Conservation (phyloP, 2,113 vertebrate species). For the Solenodon paradoxus region DNA sequence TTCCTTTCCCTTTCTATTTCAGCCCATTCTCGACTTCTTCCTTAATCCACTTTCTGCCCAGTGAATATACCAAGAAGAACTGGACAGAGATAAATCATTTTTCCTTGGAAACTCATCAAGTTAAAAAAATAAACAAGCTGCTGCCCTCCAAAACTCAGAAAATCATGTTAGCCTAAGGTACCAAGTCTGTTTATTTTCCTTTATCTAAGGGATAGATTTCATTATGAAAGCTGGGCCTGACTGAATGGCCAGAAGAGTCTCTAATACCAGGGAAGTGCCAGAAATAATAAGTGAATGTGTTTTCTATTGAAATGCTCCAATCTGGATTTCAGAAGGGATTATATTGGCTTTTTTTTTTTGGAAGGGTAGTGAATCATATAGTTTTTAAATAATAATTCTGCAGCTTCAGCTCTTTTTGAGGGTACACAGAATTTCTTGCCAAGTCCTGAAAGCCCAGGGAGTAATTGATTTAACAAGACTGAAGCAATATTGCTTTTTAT, state of each 20-base stretch:
- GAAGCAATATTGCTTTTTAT: constrained; percentile 58
- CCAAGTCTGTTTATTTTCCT: constrained; percentile 61
- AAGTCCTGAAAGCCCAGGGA: constrained; percentile 56
- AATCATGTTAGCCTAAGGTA: constrained; percentile 68
- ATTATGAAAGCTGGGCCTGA: constrained; percentile 50
- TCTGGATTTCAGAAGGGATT: constrained; percentile 58
- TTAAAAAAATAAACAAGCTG: constrained; percentile 57
- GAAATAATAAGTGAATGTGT: constrained; percentile 64
- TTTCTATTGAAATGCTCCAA: constrained; percentile 48
- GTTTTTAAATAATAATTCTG: constrained; percentile 70
- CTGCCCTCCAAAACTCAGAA: constrained; percentile 57
- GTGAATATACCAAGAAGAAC: constrained; percentile 67
- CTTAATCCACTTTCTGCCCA: constrained; percentile 73
- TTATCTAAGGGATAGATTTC: constrained; percentile 56
- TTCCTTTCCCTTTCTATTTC: constrained; percentile 56
- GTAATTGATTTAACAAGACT: constrained; percentile 63
- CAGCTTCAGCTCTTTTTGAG: constrained; percentile 67
- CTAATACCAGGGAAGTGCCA: constrained; percentile 35
- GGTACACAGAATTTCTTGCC: constrained; percentile 28
- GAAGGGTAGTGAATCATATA: constrained; percentile 56
- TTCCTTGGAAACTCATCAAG: constrained; percentile 67
- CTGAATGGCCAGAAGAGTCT: constrained; percentile 56
- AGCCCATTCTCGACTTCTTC: constrained; percentile 44
- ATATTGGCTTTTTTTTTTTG: constrained; percentile 46
- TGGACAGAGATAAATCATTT: constrained; percentile 70